phyloP scores from a whole-genome alignment of 2,113 vertebrate genomes.

The Mesoclemmys tuberculata region DNA sequence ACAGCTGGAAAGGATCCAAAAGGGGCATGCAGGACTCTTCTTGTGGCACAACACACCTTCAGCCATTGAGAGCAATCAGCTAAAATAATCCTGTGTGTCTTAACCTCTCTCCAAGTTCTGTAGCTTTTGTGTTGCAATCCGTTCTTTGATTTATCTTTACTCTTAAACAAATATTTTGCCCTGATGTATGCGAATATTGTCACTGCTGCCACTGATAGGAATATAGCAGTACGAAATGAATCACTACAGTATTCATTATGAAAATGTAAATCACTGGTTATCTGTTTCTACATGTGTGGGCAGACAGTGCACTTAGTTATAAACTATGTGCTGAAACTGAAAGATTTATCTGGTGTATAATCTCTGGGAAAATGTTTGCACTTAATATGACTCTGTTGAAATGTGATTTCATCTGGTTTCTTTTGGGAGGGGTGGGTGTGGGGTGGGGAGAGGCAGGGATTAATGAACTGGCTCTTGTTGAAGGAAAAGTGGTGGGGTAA shows the following conservation, averaged over 20 bases:
- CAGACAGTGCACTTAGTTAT: conserved; percentile 56
- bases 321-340: conserved; percentile 52
- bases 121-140: conserved; percentile 27
- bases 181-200: conserved; percentile 36
- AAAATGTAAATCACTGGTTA: conserved; percentile 71
- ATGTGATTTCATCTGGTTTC: conserved; percentile 26
- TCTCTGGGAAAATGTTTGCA: conserved; percentile 46
- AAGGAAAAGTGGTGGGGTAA: neutral
- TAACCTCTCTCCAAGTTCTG: neutral
- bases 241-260: conserved; percentile 62
- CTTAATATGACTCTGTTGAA: conserved; percentile 33
- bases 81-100: neutral
- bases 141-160: conserved; percentile 1
- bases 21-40: neutral
- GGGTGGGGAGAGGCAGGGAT: neutral
- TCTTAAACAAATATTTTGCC: conserved; percentile 54
- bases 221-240: conserved; percentile 60
- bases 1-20: neutral
- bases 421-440: neutral
- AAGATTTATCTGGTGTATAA: conserved; percentile 55
- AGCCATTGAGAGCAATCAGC: neutral
- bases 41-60: neutral
- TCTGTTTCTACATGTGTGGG: conserved; percentile 57
- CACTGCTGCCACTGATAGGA: conserved; percentile 47
- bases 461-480: neutral